Evolutionary conservation across 23 tunicate species (phyloP), one percentile per base, ranked within the genome.

Genomic region (Halocynthia aurantium): DNA sequence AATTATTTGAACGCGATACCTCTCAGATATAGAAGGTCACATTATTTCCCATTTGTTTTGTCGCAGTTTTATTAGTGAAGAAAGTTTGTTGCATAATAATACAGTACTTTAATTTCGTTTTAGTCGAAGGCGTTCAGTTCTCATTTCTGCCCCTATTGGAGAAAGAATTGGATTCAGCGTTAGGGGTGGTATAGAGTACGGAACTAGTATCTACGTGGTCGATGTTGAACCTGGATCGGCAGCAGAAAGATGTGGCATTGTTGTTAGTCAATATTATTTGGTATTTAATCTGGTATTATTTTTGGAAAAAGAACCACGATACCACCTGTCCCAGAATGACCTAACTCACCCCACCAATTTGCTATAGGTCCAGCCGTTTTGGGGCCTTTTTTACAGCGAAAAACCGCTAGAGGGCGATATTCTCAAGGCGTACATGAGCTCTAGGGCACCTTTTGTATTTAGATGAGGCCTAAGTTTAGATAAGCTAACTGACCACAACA

Each of bases 101-200:
- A 31, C 44, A 31, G 44, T 31, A 31, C 44, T 31, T 31, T 0
- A 31, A 31, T 31, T 31, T 31, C 44, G 12, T 71, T 71, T 71
- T 52, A 74, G 78, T 8, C 61, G 56, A 11, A 74, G 64, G 31
- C 55, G 56, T 8, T 54, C 5, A 44, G 78, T 74, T 11, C 78
- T 74, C 5, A 44, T 74, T 8, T 74, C 78, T 8, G 62, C 63
- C 10, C 20, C 64, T 11, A 10, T n/a, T 11, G 56, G 56, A 52
- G 78, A 74, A 74, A 74, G 56, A 54, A 74, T 74, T 54, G 78
- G 78, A 11, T 54, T 74, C 11, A 74, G 78, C 57, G 64, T 74
- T 17, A 22, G 78, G 6, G 78, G 78, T 51, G 78, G 78, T 18
- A 6, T 74, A 19, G 78, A 74, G 31, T 64, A 74, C 57, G 56